Conservation (phyloP, 2,888 invertebrate species). For the Caenorhabditis wallacei region DNA sequence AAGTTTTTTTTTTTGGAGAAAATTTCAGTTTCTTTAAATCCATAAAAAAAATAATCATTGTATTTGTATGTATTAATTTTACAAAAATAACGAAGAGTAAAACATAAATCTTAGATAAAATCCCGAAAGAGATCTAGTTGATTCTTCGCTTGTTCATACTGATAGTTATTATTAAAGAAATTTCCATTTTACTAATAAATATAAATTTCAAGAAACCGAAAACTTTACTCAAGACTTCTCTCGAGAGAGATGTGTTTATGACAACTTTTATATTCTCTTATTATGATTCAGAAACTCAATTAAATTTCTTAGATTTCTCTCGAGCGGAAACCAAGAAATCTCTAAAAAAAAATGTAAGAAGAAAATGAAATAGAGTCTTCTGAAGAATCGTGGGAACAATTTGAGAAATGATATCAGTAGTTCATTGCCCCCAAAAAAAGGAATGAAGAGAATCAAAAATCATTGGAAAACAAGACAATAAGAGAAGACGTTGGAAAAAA, state of each 20-base stretch:
- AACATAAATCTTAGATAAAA: too few species aligned
- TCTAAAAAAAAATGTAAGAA: background rate
- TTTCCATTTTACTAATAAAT: too few species aligned
- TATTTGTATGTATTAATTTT: too few species aligned
- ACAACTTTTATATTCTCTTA: slow-evolving; percentile 12
- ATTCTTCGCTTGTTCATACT: too few species aligned
- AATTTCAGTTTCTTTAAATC: too few species aligned
- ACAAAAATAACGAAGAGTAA: too few species aligned
- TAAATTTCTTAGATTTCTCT: background rate
- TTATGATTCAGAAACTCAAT: slow-evolving; percentile 5
- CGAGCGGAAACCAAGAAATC: background rate
- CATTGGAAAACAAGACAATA: slow-evolving; percentile 35
- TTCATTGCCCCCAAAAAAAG: background rate
- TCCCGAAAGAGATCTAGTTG: too few species aligned
- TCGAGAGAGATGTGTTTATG: slow-evolving; percentile 14
- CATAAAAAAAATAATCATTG: too few species aligned
- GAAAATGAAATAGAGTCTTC: slow-evolving; percentile 7
- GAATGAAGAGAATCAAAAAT: slow-evolving; percentile 54
- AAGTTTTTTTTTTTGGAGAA: too few species aligned
- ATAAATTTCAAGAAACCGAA: too few species aligned
- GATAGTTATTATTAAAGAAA: too few species aligned
- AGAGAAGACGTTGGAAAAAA: slow-evolving; percentile 4
- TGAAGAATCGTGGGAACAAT: slow-evolving; percentile 42
- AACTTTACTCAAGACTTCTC: too few species aligned
- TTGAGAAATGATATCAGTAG: slow-evolving; percentile 24